These are phyloP conservation scores for Chymomyza fuscimana DNA, from an alignment of 2,888 invertebrate genomes.

Conservation along the genomic window DNA sequence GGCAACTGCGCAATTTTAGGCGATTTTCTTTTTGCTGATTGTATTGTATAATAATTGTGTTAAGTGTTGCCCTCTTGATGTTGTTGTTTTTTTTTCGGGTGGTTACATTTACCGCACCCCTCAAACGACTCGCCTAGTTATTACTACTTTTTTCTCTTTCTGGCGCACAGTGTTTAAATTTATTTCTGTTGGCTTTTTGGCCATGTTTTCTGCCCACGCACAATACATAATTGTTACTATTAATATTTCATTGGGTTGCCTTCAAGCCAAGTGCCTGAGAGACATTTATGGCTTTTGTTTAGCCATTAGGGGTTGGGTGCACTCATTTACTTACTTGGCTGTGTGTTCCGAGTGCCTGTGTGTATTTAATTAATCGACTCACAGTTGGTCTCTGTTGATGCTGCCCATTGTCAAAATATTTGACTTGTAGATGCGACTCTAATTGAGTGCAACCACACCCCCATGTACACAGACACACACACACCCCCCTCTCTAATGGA, in stretches of 20 bases:
- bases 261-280: conserved; percentile 27
- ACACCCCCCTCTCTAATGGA: background rate
- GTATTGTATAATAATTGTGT: conserved; percentile 60
- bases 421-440: conserved; percentile 73
- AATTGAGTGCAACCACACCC: conserved; percentile 57
- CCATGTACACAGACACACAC: background rate
- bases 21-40: conserved; percentile 54
- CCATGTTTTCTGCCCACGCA: conserved; percentile 43
- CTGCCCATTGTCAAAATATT: conserved; percentile 60
- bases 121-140: conserved; percentile 5
- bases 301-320: background rate
- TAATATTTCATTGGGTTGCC: conserved; percentile 72
- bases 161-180: background rate
- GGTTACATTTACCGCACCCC: background rate
- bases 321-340: background rate
- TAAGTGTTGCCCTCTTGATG: conserved; percentile 18
- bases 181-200: background rate
- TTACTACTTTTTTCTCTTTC: background rate
- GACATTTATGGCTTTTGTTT: conserved; percentile 45
- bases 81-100: background rate
- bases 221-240: conserved; percentile 72
- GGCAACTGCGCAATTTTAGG: background rate
- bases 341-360: conserved; percentile 7
- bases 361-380: conserved; percentile 69
- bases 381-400: conserved; percentile 26